Evolutionary conservation across 2,113 vertebrate genomes (phyloP), one percentile per base, ranked within the genome.

Genomic region (Reinhardtius hippoglossoides): DNA sequence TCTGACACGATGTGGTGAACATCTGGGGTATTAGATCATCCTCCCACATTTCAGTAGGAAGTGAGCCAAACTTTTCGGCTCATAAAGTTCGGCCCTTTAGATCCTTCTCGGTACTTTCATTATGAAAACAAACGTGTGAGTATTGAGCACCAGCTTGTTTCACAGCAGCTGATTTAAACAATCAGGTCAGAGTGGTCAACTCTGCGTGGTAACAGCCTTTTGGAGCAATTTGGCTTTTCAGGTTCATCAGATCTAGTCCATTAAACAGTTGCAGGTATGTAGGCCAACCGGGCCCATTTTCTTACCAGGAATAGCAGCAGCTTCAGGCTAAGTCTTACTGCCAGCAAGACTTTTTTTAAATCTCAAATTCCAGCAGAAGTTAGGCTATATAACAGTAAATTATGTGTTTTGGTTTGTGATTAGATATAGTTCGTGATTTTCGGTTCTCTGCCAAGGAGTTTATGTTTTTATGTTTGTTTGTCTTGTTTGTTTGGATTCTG

Each of bases 271-370:
- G 27, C 52, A 75, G 74, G 63, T 79, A 74, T 84, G 69, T 86
- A 82, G 84, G 84, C 57, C 84, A 86, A 8, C 31, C 24, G 1
- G 0, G 77, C 63, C 71, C 59, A 69, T 62, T 76, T 70, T 59
- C 54, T 75, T 35, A 70, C n/a, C 52, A 81, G 48, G 42, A 80
- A 61, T 72, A 67, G 83, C 79, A 44, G 59, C 37, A 63, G 74
- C 87, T 71, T 60, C 60, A 37, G 81, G 80, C 71, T 12, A 71
- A 42, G 48, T 46, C 13, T 56, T 24, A 23, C 78, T 15, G 58
- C 27, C 16, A 57, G 23, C 60, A 40, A 14, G 6, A 31, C 58
- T 23, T 13, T 5, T 61, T 13, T 5, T 58, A 14, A 31, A 20
- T 16, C 42, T 26, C 6, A 40, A 14, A 48, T 66, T 10, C 2